Percentiles rank a stretch among this genome's conserved stretches.
Conservation (phyloP, 2,113 vertebrate species). For the Myotis lucifugus region DNA sequence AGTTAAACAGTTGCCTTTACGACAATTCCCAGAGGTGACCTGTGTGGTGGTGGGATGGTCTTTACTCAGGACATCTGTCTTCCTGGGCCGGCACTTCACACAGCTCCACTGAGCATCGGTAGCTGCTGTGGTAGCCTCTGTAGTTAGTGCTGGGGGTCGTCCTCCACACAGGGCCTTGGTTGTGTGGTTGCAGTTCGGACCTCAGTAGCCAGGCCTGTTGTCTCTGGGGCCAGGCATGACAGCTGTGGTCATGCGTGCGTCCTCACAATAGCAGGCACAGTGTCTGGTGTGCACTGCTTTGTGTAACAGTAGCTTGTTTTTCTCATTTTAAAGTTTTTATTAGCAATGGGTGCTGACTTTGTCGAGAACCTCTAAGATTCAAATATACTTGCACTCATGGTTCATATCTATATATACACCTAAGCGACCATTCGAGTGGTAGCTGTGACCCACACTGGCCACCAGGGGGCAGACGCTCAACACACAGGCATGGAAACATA, state of each 20-base stretch:
- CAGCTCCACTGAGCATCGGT: fast-evolving
- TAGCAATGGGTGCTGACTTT: neutral
- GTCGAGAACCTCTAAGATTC: neutral
- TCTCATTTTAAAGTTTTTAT: neutral
- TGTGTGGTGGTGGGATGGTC: fast-evolving
- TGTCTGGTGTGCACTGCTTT: fast-evolving
- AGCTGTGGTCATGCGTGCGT: fast-evolving
- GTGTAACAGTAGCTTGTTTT: fast-evolving
- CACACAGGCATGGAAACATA: no score
- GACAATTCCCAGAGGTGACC: fast-evolving
- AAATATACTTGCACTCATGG: neutral
- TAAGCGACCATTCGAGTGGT: no score
- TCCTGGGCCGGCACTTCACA: neutral
- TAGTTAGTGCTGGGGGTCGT: fast-evolving
- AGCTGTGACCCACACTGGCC: no score
- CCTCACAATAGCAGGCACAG: neutral
- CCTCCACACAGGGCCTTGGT: fast-evolving
- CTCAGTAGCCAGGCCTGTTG: neutral
- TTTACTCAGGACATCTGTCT: fast-evolving
- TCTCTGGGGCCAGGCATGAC: no score
- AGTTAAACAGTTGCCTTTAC: neutral
- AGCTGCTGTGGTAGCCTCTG: no score
- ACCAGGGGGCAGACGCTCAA: no score
- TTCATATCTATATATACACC: neutral
- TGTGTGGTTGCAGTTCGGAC: neutral